These are phyloP conservation scores for Eciton burchellii DNA, from an alignment of 1,140 invertebrate species.

Conservation along the genomic window DNA sequence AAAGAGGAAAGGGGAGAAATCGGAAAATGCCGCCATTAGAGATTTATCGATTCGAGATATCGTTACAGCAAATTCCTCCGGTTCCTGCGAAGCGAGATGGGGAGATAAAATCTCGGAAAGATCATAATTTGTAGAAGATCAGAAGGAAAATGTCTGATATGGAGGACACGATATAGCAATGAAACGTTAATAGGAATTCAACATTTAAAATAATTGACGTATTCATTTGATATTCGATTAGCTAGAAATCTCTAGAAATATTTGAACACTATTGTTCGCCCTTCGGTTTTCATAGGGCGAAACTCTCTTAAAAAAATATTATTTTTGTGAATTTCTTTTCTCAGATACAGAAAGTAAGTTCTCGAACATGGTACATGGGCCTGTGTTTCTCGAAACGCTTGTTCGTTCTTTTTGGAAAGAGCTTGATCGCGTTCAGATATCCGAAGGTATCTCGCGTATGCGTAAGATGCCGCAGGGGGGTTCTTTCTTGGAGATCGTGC, in stretches of 20 bases:
- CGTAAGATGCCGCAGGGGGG: not conserved
- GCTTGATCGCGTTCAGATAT: conserved; percentile 39
- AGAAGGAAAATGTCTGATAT: too few relatives aligned
- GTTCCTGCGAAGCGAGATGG: too few relatives aligned
- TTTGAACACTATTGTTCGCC: not conserved
- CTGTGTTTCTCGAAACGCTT: not conserved
- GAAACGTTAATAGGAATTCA: too few relatives aligned
- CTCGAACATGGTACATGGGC: not conserved
- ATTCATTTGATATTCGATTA: too few relatives aligned
- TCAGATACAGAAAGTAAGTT: not conserved
- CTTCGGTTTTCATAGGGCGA: not conserved
- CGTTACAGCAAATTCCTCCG: too few relatives aligned
- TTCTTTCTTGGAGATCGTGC: conserved; percentile 1
- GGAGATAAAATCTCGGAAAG: too few relatives aligned
- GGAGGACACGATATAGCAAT: too few relatives aligned
- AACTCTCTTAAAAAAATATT: not conserved
- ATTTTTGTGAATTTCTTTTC: not conserved
- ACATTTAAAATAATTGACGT: too few relatives aligned
- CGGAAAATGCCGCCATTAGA: too few relatives aligned
- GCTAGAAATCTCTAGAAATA: not conserved
- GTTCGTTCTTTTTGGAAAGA: not conserved
- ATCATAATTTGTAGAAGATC: too few relatives aligned
- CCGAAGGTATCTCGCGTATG: not conserved
- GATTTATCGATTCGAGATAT: too few relatives aligned
- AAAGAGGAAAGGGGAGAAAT: too few relatives aligned